Conservation (phyloP, 2,797 vertebrate species). For the Gouania willdenowi region DNA sequence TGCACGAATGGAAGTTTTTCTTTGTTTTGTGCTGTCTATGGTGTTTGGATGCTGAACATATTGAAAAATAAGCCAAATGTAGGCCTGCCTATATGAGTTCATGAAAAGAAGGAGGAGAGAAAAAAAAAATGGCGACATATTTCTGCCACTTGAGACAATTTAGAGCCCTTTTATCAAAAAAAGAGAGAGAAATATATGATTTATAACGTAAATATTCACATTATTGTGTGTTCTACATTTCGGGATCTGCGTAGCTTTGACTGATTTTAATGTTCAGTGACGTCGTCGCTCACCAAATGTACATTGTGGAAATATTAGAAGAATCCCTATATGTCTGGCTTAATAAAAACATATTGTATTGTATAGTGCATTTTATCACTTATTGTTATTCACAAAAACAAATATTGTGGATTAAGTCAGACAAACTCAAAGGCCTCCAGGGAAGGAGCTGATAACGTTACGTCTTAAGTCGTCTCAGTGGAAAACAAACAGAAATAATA, state of each 20-base stretch:
- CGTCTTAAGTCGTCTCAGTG: no score
- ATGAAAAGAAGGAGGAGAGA: constrained; percentile 74
- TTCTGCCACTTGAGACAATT: constrained; percentile 71
- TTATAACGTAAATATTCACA: constrained; percentile 80
- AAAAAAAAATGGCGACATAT: constrained; percentile 76
- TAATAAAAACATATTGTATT: constrained; percentile 86
- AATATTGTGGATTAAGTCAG: not conserved
- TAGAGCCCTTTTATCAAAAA: constrained; percentile 71
- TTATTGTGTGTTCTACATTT: constrained; percentile 81
- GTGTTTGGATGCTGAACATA: constrained; percentile 83
- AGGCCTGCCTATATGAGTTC: constrained; percentile 75
- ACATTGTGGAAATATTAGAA: constrained; percentile 74
- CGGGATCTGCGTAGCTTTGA: constrained; percentile 79
- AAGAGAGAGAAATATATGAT: constrained; percentile 57
- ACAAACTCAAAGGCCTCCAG: constrained; percentile 18
- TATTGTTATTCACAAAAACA: constrained; percentile 32
- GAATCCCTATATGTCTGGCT: constrained; percentile 80
- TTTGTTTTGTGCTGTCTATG: constrained; percentile 77
- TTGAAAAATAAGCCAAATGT: constrained; percentile 80
- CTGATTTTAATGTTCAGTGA: constrained; percentile 80
- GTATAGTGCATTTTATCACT: constrained; percentile 74
- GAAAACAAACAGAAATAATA: no score
- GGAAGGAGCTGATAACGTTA: not conserved
- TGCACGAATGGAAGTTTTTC: constrained; percentile 90
- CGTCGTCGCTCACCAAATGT: constrained; percentile 79